These are phyloP conservation scores for Brachionus koreanus DNA, from an alignment of 1,140 invertebrate species.

Conservation along the genomic window DNA sequence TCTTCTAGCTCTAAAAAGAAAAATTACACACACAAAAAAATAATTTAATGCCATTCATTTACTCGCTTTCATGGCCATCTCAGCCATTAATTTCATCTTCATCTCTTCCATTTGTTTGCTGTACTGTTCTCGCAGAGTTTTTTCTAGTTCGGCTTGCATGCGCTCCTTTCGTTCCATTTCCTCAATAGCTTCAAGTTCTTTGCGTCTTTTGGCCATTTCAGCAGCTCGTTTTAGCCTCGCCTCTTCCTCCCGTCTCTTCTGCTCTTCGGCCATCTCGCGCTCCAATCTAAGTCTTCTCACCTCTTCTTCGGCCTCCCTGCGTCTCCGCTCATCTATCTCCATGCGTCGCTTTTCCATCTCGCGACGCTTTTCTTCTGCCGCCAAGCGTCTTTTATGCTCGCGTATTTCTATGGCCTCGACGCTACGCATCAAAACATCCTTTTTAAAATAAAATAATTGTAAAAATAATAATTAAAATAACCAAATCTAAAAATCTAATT, in stretches of 20 bases:
- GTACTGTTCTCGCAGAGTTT: background rate
- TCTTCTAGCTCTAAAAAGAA: background rate
- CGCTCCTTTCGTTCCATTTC: background rate
- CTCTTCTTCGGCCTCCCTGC: slow-evolving; percentile 25
- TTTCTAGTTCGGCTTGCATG: background rate
- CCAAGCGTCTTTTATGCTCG: background rate
- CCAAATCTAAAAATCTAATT: background rate
- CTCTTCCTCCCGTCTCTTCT: slow-evolving; percentile 12
- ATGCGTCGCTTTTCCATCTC: background rate
- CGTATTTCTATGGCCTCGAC: slow-evolving; percentile 26
- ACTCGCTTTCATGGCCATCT: background rate
- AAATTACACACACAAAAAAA: background rate
- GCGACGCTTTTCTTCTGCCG: slow-evolving; percentile 10
- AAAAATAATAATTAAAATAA: background rate
- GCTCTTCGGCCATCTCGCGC: slow-evolving; percentile 12
- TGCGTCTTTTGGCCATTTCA: slow-evolving; percentile 5
- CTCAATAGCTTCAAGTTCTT: slow-evolving; percentile 38
- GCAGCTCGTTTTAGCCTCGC: background rate
- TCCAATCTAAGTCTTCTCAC: background rate
- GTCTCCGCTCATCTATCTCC: slow-evolving; percentile 13
- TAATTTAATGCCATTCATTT: background rate
- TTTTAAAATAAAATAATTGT: background rate
- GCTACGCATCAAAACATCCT: background rate
- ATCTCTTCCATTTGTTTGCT: slow-evolving; percentile 33
- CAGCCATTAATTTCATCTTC: background rate